Base-by-base conservation (phyloP, 2,113 vertebrate genomes). In the Gymnocephalus cernua region DNA sequence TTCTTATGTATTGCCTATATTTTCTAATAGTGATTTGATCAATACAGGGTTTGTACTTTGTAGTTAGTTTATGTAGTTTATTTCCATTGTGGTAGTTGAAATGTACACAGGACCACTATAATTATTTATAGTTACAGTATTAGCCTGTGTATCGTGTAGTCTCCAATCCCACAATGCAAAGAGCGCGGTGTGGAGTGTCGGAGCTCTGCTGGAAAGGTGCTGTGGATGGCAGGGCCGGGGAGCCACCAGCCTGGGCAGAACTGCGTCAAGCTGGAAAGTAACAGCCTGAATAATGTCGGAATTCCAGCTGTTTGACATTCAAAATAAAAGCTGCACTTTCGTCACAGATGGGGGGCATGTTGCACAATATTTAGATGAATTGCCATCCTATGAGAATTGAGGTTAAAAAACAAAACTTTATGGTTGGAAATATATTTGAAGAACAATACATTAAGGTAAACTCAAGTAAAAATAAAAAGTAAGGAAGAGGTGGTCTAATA, bases 161-260 rank as follows among this genome's bases (percentile, higher is more conserved):
- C 86, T 91, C 77, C 88, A 90, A 78, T 86, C 92, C 88, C 87
- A 93, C 47, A 86, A 93, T 90, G 92, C 91, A 92, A 65, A 89
- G 71, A 74, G 74, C 51, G 72, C 47, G 68, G 8, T 64, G 63
- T 54, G 56, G 51, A 5, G 80, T 72, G 47, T n/a, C 61, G 59
- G 53, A 29, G 74, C 35, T 56, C 21, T 29, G 25, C 47, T 18
- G 69, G 62, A 70, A 90, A 89, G 91, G 86, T 89, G 86, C 82
- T 73, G 70, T 57, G 90, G 88, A 89, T 88, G 90, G 87, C 83
- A 84, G 84, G 73, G 38, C 38, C 38, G 10, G 85, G 88, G 84
- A 90, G 91, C 86, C 71, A 77, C 69, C 77, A 85, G 54, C 57
- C 29, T 16, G 32, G 15, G 4, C 25, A 80, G 65, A 85, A 64